Evolutionary conservation across 2,888 invertebrate genomes (phyloP), one percentile per base, ranked within the genome.

Genomic region (Pycnomerus fuliginosus): DNA sequence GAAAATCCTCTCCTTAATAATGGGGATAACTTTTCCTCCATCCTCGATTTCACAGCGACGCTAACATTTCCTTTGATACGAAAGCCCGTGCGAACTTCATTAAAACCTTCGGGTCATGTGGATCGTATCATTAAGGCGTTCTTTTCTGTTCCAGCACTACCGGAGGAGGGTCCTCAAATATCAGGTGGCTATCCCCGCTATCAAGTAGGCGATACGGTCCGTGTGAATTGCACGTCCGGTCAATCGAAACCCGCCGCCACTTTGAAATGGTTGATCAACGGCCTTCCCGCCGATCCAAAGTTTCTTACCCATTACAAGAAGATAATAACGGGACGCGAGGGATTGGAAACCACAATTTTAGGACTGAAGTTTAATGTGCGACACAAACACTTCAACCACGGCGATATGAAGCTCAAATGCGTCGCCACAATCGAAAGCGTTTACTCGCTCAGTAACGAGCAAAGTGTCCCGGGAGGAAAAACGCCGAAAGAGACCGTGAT

Each of bases 391-490:
- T 90, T 91, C 77, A 83, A 83, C 69, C 80, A 82, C 62, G 89
- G 90, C 67, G 89, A 90, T 74, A 80, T 92, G 76, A 91, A 90
- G 74, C 78, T 91, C 63, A 91, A 90, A 79, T 92, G 91, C 76
- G 79, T 90, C 68, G 90, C 91, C 46, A 90, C 87, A 60, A 90
- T 91, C 71, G 88, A 87, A 41, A 86, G 87, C 22, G 84, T 91
- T 28, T 91, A 91, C 73, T 87, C 87, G 84, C 80, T 86, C 58
- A 89, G 86, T 69, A 90, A 91, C 73, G 91, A 91, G 70, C 88
- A 90, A 69, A 90, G 89, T 64, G 88, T 90, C 34, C 87, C 88
- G 70, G 86, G 88, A 20, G 85, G 84, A 57, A 80, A 84, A 58
- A 79, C 84, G 60, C 80, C 82, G 62, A 83, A 84, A 65, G 85